Evolutionary conservation across 2,888 invertebrate species (phyloP).

Genomic region (Rambutsinella grinnellia): DNA sequence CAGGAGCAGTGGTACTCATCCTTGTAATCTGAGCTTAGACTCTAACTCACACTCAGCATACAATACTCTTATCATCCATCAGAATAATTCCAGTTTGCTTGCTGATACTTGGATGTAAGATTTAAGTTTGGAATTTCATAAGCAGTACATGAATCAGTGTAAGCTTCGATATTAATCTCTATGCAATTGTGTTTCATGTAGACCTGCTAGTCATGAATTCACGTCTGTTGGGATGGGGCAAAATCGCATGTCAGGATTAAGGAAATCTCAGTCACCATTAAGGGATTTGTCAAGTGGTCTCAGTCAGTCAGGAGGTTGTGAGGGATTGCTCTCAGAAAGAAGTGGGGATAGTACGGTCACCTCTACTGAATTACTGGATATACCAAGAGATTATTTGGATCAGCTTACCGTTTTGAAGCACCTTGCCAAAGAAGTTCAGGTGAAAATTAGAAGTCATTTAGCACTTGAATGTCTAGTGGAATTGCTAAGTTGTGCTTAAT

Average conservation of each 20-base stretch:
- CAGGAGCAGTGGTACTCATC: conserved; percentile 55
- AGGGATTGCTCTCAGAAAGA: conserved; percentile 44
- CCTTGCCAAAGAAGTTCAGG: conserved; percentile 81
- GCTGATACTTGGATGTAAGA: conserved; percentile 66
- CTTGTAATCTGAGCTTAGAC: conserved; percentile 65
- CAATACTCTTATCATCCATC: conserved; percentile 87
- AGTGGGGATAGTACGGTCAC: conserved; percentile 67
- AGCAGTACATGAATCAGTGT: no score
- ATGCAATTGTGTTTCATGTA: conserved; percentile 14
- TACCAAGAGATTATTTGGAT: conserved; percentile 86
- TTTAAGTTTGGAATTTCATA: no score
- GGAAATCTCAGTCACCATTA: conserved; percentile 55
- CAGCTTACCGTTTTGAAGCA: conserved; percentile 88
- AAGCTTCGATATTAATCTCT: no score
- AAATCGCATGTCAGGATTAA: conserved; percentile 51
- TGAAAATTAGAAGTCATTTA: conserved; percentile 19
- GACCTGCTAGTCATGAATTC: conserved; percentile 66
- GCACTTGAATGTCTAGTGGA: not conserved
- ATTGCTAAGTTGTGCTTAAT: not conserved
- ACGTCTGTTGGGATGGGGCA: conserved; percentile 64
- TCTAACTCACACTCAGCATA: conserved; percentile 75
- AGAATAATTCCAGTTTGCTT: conserved; percentile 69
- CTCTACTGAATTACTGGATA: conserved; percentile 81
- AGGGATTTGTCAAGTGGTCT: conserved; percentile 46
- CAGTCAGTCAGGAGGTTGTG: conserved; percentile 44